Conservation (phyloP, 2,113 vertebrate genomes). For the Danionella cerebrum region DNA sequence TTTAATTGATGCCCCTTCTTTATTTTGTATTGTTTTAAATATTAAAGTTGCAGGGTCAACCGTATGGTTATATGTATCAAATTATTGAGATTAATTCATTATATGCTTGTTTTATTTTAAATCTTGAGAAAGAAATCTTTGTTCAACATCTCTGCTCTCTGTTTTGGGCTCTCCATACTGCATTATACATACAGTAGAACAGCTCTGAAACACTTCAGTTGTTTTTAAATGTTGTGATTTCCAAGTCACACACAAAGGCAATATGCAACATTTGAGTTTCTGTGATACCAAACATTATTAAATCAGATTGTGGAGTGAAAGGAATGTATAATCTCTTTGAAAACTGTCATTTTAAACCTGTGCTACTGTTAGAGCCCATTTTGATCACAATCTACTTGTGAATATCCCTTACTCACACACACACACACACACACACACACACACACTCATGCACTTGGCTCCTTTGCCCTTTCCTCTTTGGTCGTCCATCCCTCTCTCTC, state of each 20-base stretch:
- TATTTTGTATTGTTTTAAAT: too few species aligned
- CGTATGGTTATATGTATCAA: too few species aligned
- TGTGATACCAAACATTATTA: slow-evolving; percentile 32
- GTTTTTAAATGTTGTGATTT: slow-evolving; percentile 28
- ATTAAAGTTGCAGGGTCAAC: too few species aligned
- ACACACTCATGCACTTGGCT: slow-evolving; percentile 36
- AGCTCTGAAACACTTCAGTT: slow-evolving; percentile 25
- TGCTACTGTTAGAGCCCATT: slow-evolving; percentile 33
- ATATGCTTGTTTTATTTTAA: too few species aligned
- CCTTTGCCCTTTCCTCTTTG: slow-evolving; percentile 43
- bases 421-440: background rate
- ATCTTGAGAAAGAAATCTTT: too few species aligned
- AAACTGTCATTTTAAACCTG: slow-evolving; percentile 45
- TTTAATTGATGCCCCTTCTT: too few species aligned
- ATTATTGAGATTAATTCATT: too few species aligned
- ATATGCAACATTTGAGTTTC: slow-evolving; percentile 23
- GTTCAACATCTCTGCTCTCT: background rate
- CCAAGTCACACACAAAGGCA: slow-evolving; percentile 19
- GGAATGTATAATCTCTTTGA: slow-evolving; percentile 34
- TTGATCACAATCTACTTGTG: slow-evolving; percentile 32
- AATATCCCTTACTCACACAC: slow-evolving; percentile 34
- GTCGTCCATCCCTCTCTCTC: slow-evolving; percentile 18
- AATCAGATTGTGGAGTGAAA: slow-evolving; percentile 35
- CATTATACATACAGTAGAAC: slow-evolving; percentile 17
- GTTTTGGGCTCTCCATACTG: background rate